Evolutionary conservation across 1,140 invertebrate species (phyloP), one percentile per base, ranked within the genome.

Genomic region (Macrosteles quadrilineatus): DNA sequence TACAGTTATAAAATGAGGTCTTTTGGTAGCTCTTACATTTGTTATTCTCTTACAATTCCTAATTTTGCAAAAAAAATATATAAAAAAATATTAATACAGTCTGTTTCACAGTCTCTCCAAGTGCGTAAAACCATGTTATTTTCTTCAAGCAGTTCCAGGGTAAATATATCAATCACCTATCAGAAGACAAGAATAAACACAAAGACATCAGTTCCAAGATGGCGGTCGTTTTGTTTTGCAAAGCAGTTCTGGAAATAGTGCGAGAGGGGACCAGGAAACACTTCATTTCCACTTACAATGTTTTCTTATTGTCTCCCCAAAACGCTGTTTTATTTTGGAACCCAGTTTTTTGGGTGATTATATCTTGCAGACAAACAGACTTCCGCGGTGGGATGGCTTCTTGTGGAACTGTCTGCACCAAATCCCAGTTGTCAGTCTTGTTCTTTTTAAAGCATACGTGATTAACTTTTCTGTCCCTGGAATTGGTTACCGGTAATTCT

Each of bases 241-340:
- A 59, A 59, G 55, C 21, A 59, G 55, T 36, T 36, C 55, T 59
- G 55, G 55, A 59, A 59, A 59, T 59, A 59, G 55, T 59, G 27
- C 12, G 12, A 25, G 55, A 59, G 55, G 55, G 55, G 55, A 23
- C 27, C 55, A 59, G 55, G 55, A 59, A 59, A 59, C 55, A 29
- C 9, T 23, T 59, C 66, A 68, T 55, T 68, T 53, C 66, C 66
- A 55, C 25, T 31, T 31, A 55, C 45, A 55, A 68, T 68, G 66
- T 68, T 68, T 68, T 68, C 66, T 27, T 47, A 53, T 68, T 68
- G 45, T 53, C 66, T 57, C 66, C 47, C 25, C n/a, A 36, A 32
- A 57, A 53, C 21, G 66, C 25, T 43, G 23, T 68, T 36, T 57
- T 53, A 68, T 57, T 68, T 68, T 68, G 12, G 29, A 30, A 14